A percentile compares a stretch with the other conserved stretches of the same genome.
Conservation (phyloP, 2,888 invertebrate species). For the Aethes cnicana region DNA sequence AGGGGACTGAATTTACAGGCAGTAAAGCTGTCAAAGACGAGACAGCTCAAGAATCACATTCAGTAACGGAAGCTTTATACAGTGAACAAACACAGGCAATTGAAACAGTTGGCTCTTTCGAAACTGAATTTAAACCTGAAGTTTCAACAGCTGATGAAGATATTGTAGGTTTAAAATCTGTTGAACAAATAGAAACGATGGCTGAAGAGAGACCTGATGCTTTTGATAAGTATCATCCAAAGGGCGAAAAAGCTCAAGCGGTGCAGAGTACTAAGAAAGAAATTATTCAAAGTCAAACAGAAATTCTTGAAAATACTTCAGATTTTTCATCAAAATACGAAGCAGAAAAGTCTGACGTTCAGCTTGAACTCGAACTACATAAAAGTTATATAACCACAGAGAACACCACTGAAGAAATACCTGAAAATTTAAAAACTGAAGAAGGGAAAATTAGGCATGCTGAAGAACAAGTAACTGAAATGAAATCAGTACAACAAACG, state of each 20-base stretch:
- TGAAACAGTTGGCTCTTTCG: conserved; percentile 37
- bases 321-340: conserved; percentile 39
- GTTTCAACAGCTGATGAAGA: conserved; percentile 36
- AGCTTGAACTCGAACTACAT: conserved; percentile 49
- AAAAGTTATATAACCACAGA: conserved; percentile 58
- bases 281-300: conserved; percentile 49
- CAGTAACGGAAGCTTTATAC: conserved; percentile 42
- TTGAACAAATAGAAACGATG: conserved; percentile 43
- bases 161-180: conserved; percentile 38
- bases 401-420: conserved; percentile 49
- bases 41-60: conserved; percentile 41
- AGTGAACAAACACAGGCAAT: conserved; percentile 46
- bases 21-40: conserved; percentile 41
- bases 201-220: conserved; percentile 40
- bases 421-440: too few relatives aligned
- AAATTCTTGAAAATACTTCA: conserved; percentile 52
- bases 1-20: conserved; percentile 42
- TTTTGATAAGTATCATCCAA: conserved; percentile 38
- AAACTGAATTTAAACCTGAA: conserved; percentile 29
- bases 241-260: conserved; percentile 50
- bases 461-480: conserved; percentile 45
- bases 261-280: conserved; percentile 48
- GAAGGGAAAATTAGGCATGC: conserved; percentile 43
- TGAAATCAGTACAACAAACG: conserved; percentile 54
- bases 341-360: conserved; percentile 41